A percentile compares a stretch with the other conserved stretches of the same genome.
phyloP scores from a whole-genome alignment of 2,888 invertebrate species.

The Polia nebulosa region DNA sequence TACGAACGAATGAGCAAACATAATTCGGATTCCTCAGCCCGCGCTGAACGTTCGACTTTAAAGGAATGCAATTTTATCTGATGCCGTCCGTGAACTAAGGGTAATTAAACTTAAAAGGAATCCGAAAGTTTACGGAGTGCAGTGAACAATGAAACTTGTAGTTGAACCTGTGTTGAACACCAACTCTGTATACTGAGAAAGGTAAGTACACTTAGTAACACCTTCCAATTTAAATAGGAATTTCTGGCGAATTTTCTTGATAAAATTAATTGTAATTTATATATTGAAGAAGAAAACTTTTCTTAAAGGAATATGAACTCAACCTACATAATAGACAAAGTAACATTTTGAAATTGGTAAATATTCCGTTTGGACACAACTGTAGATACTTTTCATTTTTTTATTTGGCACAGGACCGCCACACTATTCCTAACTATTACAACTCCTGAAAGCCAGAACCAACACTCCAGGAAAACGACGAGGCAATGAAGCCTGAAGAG shows the following conservation, averaged over 20 bases:
- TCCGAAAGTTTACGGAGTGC: constrained; percentile 66
- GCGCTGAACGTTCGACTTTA: constrained; percentile 51
- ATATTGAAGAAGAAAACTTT: not conserved
- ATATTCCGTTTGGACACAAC: not conserved
- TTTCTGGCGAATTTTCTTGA: not conserved
- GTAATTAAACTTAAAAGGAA: constrained; percentile 79
- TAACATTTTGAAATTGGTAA: not conserved
- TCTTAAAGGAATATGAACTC: too few relatives aligned
- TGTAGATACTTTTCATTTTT: not conserved
- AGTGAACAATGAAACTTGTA: constrained; percentile 69
- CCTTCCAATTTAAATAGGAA: constrained; percentile 24
- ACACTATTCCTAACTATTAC: too few relatives aligned
- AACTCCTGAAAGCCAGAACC: too few relatives aligned
- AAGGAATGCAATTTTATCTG: constrained; percentile 81
- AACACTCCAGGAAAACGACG: too few relatives aligned
- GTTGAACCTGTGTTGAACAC: constrained; percentile 57
- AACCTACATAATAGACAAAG: not conserved
- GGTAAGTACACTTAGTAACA: constrained; percentile 23
- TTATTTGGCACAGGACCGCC: too few relatives aligned
- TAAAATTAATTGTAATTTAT: not conserved
- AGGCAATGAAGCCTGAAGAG: too few relatives aligned
- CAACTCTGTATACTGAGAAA: constrained; percentile 28
- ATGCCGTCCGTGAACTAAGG: constrained; percentile 70
- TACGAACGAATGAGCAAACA: constrained; percentile 61
- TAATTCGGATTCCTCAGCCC: constrained; percentile 61